phyloP scores from a whole-genome alignment of 1,140 invertebrate species.

The Aphidius ervi region DNA sequence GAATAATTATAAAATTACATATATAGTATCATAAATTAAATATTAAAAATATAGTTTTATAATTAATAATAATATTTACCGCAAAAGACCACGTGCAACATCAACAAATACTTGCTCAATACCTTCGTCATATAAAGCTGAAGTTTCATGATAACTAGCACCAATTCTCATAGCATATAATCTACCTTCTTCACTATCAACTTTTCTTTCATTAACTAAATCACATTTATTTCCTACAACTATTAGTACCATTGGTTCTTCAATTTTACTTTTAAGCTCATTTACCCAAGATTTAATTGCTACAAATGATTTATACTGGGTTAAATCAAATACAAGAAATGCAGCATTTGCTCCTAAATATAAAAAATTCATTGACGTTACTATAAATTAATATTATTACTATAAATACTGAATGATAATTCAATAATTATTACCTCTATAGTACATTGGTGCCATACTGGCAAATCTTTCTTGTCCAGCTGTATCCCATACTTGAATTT shows the following conservation, averaged over 20 bases:
- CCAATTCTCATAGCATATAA: slow-evolving; percentile 77
- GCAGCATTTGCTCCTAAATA: slow-evolving; percentile 67
- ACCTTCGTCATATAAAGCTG: slow-evolving; percentile 71
- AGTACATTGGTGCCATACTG: slow-evolving; percentile 90
- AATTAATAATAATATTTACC: slow-evolving; percentile 35
- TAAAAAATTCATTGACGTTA: no score
- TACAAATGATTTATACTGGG: slow-evolving; percentile 66
- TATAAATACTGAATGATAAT: no score
- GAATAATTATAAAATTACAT: neutral
- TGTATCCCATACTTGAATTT: slow-evolving; percentile 86
- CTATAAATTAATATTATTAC: no score
- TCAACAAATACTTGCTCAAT: slow-evolving; percentile 66
- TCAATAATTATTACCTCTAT: slow-evolving; percentile 59
- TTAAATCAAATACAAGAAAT: slow-evolving; percentile 83
- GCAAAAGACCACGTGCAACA: slow-evolving; percentile 59
- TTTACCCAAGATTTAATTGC: slow-evolving; percentile 77
- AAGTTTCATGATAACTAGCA: slow-evolving; percentile 80
- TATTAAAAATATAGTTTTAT: neutral
- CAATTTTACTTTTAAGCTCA: slow-evolving; percentile 73
- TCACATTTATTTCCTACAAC: slow-evolving; percentile 87
- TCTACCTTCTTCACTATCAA: slow-evolving; percentile 65
- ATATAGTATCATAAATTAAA: neutral
- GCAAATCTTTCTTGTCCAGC: slow-evolving; percentile 76
- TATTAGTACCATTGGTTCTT: slow-evolving; percentile 69
- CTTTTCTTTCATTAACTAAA: slow-evolving; percentile 60